These are phyloP conservation scores for Eurytoma adleriae DNA, from an alignment of 2,888 invertebrate genomes.

Conservation along the genomic window DNA sequence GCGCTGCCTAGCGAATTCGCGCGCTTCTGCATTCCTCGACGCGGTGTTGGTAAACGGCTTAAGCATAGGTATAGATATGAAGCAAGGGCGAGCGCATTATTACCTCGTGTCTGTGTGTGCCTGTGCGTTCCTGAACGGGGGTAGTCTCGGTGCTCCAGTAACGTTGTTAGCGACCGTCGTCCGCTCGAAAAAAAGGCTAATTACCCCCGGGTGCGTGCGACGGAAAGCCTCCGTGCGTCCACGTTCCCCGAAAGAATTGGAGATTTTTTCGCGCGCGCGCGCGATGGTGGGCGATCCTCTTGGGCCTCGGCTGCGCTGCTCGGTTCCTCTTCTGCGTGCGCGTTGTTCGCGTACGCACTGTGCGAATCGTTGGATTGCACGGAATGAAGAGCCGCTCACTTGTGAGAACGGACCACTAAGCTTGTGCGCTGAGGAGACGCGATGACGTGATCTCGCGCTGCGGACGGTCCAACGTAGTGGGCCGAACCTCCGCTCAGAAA, in stretches of 20 bases:
- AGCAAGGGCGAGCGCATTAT: background rate
- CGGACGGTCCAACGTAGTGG: constrained; percentile 72
- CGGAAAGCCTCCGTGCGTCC: too few relatives aligned
- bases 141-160: constrained; percentile 60
- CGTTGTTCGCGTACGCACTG: background rate
- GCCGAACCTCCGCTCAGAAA: constrained; percentile 74
- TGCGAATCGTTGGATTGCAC: background rate
- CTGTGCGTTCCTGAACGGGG: constrained; percentile 67
- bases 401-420: background rate
- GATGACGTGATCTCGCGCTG: constrained; percentile 63
- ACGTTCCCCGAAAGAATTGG: constrained; percentile 54
- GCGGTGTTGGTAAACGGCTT: too few relatives aligned
- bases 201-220: background rate
- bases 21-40: too few relatives aligned
- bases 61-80: background rate
- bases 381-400: background rate
- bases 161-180: constrained; percentile 66
- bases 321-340: background rate
- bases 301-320: background rate
- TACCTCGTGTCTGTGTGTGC: constrained; percentile 26
- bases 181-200: constrained; percentile 61
- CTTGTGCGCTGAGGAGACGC: constrained; percentile 43
- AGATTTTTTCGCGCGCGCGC: constrained; percentile 63
- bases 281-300: constrained; percentile 12
- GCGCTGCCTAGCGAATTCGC: too few relatives aligned